Evolutionary conservation across 2,113 vertebrate genomes (phyloP).

Genomic region (Pleuronectes platessa): DNA sequence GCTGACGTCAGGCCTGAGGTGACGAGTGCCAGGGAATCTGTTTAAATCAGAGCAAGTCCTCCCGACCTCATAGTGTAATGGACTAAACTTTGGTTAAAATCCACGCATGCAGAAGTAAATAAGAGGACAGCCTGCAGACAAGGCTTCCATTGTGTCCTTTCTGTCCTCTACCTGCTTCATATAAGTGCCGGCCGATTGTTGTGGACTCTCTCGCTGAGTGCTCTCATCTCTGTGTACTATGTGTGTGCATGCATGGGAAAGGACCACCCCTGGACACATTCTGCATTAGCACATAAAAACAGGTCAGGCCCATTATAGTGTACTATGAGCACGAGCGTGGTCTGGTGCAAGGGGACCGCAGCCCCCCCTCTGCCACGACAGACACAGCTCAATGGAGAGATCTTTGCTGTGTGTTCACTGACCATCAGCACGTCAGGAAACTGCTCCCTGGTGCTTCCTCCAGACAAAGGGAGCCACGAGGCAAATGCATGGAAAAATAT

Average conservation of each 20-base stretch:
- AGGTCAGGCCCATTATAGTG: conserved; percentile 59
- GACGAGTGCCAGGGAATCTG: neutral
- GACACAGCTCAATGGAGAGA: neutral
- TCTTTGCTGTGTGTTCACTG: neutral
- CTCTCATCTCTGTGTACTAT: conserved; percentile 46
- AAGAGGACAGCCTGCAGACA: conserved; percentile 49
- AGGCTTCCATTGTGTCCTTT: conserved; percentile 58
- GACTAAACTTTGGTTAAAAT: conserved; percentile 16
- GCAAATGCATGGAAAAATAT: conserved; percentile 73
- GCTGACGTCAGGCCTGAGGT: conserved; percentile 3
- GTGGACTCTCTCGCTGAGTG: conserved; percentile 34
- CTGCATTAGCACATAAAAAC: conserved; percentile 51
- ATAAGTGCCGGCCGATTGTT: conserved; percentile 39
- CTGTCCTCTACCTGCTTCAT: conserved; percentile 60
- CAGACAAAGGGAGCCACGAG: conserved; percentile 77
- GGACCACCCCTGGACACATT: conserved; percentile 44
- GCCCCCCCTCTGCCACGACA: conserved; percentile 41
- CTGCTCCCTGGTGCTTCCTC: conserved; percentile 33
- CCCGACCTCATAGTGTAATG: conserved; percentile 3
- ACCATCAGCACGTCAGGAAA: conserved; percentile 41
- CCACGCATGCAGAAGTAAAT: conserved; percentile 49
- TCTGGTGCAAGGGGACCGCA: conserved; percentile 43
- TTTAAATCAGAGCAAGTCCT: conserved; percentile 3
- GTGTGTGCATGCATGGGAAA: conserved; percentile 46
- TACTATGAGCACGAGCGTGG: conserved; percentile 30